Evolutionary conservation across 64 coral and sea anemone species (phyloP).

Genomic region (Hydrozoanthus tunicans): DNA sequence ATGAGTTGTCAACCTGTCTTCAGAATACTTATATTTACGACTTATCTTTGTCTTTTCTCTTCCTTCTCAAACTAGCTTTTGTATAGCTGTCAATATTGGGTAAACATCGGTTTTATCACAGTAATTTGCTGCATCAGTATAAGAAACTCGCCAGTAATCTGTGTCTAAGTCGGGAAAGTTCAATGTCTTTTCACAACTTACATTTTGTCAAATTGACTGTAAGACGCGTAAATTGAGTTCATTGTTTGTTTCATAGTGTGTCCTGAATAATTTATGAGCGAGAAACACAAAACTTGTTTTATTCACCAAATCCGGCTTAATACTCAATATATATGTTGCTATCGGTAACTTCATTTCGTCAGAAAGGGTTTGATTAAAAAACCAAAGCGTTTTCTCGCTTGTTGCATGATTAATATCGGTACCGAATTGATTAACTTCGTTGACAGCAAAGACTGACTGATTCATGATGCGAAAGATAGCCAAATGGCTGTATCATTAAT

Average conservation of each 20-base stretch:
- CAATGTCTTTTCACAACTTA: not conserved
- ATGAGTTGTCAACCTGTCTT: not conserved
- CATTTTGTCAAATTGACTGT: not conserved
- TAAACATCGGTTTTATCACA: constrained; percentile 25
- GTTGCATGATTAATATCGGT: not conserved
- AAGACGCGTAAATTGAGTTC: not conserved
- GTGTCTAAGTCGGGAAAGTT: not conserved
- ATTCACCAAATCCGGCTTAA: not conserved
- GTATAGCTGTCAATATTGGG: not conserved
- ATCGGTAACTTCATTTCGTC: not conserved
- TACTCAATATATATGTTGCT: not conserved
- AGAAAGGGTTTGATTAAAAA: not conserved
- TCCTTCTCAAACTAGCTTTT: constrained; percentile 16
- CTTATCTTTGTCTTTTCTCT: constrained; percentile 3
- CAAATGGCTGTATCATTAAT: constrained; percentile 37
- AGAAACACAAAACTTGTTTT: constrained; percentile 8
- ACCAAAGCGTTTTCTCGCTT: not conserved
- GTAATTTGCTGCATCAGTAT: not conserved
- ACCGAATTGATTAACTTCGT: constrained; percentile 7
- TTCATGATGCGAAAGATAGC: not conserved
- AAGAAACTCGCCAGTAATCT: constrained; percentile 12
- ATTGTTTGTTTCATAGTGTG: constrained; percentile 6
- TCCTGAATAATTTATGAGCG: constrained; percentile 29
- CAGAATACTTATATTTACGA: constrained; percentile 6
- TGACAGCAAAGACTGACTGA: constrained; percentile 6